phyloP scores from a whole-genome alignment of 2,113 vertebrate genomes.

The Thalassarche chlororhynchos region DNA sequence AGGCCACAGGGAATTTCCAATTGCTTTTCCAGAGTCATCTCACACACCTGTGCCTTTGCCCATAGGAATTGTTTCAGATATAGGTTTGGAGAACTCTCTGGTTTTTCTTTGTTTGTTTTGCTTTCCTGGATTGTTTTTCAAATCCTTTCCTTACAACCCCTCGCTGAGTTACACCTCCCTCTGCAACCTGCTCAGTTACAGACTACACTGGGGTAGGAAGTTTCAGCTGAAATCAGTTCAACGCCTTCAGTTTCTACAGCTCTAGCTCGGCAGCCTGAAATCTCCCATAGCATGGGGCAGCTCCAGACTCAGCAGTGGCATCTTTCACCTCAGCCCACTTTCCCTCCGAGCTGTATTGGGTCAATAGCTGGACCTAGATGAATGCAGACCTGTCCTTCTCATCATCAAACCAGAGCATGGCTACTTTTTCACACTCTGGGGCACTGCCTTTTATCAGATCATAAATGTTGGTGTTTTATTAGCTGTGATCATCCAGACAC shows the following conservation, averaged over 20 bases:
- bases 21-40: constrained; percentile 52
- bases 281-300: not conserved
- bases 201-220: not conserved
- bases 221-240: not conserved
- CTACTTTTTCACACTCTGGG: not conserved
- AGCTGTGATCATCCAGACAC: not conserved
- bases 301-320: not conserved
- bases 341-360: not conserved
- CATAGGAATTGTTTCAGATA: constrained; percentile 26
- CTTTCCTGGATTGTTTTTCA: not conserved
- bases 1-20: constrained; percentile 43
- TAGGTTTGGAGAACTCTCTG: not conserved
- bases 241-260: not conserved
- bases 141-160: not conserved
- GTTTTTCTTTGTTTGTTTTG: not conserved
- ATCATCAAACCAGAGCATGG: not conserved
- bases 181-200: not conserved
- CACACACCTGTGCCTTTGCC: constrained; percentile 14
- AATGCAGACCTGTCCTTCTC: not conserved
- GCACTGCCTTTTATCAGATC: not conserved
- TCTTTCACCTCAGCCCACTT: not conserved
- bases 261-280: not conserved
- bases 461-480: not conserved
- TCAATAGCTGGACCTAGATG: no score
- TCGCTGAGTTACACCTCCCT: not conserved